phyloP scores from a whole-genome alignment of 2,113 vertebrate genomes.

The Pygoscelis antarcticus region DNA sequence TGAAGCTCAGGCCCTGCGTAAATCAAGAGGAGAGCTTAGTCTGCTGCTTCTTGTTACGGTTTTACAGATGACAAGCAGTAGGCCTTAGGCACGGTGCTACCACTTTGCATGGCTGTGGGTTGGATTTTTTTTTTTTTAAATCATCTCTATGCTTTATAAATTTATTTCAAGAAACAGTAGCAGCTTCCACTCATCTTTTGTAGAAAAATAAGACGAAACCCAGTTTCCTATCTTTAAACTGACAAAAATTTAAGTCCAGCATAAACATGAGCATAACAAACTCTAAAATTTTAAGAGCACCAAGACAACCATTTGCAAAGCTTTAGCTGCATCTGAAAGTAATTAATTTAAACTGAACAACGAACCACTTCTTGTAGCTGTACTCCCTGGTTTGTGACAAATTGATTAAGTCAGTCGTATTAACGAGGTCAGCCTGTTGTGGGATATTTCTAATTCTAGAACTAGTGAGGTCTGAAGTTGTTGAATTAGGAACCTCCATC shows the following conservation, averaged over 20 bases:
- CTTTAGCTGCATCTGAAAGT: not conserved
- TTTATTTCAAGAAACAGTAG: not conserved
- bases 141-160: not conserved
- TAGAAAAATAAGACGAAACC: not conserved
- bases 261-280: not conserved
- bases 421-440: conserved; percentile 9
- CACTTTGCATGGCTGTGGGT: not conserved
- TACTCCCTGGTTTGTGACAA: conserved; percentile 4
- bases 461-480: not conserved
- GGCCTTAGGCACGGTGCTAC: not conserved
- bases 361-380: not conserved
- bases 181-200: not conserved
- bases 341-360: conserved; percentile 27
- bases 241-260: not conserved
- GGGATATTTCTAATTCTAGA: not conserved
- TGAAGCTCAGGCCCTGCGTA: not conserved
- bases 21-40: not conserved
- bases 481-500: not conserved
- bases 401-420: not conserved
- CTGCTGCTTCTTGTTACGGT: not conserved
- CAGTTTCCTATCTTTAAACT: not conserved
- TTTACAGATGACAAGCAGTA: not conserved
- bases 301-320: not conserved
- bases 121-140: not conserved
- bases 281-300: not conserved